Evolutionary conservation across 2,113 vertebrate genomes (phyloP), one percentile per base, ranked within the genome.

Genomic region (Misgurnus anguillicaudatus): DNA sequence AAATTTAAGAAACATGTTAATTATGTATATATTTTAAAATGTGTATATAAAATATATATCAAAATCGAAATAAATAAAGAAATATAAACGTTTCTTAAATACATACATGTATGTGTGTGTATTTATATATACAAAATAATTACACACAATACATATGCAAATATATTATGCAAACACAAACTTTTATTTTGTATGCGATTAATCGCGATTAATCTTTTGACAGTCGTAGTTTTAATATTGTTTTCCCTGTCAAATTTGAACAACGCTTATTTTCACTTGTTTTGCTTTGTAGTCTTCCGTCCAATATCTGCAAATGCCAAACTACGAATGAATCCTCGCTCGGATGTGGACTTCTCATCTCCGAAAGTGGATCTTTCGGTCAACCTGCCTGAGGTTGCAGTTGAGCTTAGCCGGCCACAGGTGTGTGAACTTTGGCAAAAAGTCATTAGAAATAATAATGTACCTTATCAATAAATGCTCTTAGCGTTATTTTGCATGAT

Each of bases 281-380:
- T 16, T 62, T 75, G 21, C 57, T 57, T 58, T 45, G n/a, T 73
- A 99, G 98, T 99, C 71, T 96, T 98, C 84, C 95, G 94, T 55
- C 98, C 98, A 1, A 95, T 99, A 89, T 97, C 98, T 57, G 95
- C 96, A 60, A 93, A 85, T 76, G 97, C 96, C 83, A 99, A 97
- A 87, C 93, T 99, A 31, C 92, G 94, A 70, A 99, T 99, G 97
- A 99, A 98, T 90, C 97, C 94, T 16, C 92, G 94, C 87, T 94
- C 96, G n/a, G 97, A 98, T 84, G 88, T 96, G 86, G 97, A 99
- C 85, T 96, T 96, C 92, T 95, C 96, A 6, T 92, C 93, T 38
- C 97, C 97, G 0, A 99, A 99, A 90, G 90, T 98, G 85, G 95
- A 98, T 82, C 86, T 99, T 71, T 92, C 92, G 81, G 92, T 99